These are phyloP conservation scores for Nerophis lumbriciformis DNA, from an alignment of 2,113 vertebrate genomes.

Conservation along the genomic window DNA sequence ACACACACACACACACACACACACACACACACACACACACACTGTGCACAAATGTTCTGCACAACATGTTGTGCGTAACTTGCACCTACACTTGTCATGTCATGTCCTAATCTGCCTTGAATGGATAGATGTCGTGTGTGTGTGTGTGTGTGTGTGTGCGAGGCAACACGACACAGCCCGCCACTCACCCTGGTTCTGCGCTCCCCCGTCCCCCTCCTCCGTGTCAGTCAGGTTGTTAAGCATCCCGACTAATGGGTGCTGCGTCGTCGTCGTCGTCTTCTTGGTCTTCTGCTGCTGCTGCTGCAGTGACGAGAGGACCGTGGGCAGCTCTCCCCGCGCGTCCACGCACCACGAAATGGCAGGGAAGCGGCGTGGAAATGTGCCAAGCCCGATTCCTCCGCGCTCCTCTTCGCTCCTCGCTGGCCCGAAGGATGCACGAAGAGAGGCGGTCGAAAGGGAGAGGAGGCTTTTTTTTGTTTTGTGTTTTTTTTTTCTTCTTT, in stretches of 20 bases:
- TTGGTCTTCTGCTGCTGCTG: conserved; percentile 47
- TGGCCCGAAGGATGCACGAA: conserved; percentile 56
- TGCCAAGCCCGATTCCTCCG: conserved; percentile 53
- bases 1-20: conserved; percentile 13
- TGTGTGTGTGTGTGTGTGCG: conserved; percentile 10
- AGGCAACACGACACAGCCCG: conserved; percentile 58
- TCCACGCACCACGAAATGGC: conserved; percentile 27
- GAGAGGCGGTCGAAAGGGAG: conserved; percentile 54
- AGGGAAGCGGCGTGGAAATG: conserved; percentile 53
- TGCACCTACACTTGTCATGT: conserved; percentile 10
- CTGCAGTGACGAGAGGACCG: conserved; percentile 42
- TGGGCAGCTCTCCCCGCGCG: conserved; percentile 48
- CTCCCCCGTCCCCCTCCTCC: conserved; percentile 90
- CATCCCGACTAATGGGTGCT: conserved; percentile 75
- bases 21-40: conserved; percentile 5
- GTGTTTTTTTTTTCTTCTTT: no score
- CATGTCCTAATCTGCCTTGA: conserved; percentile 4
- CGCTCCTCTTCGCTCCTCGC: conserved; percentile 52
- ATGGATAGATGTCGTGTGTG: conserved; percentile 23
- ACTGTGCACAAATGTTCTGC: not conserved
- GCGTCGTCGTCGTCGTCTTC: conserved; percentile 43
- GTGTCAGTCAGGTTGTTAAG: conserved; percentile 96
- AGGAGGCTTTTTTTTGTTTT: conserved; percentile 41
- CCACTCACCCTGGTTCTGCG: conserved; percentile 88
- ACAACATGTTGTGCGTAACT: not conserved